Evolutionary conservation across 2,888 invertebrate genomes (phyloP), one percentile per base, ranked within the genome.

Genomic region (Candidula unifasciata): DNA sequence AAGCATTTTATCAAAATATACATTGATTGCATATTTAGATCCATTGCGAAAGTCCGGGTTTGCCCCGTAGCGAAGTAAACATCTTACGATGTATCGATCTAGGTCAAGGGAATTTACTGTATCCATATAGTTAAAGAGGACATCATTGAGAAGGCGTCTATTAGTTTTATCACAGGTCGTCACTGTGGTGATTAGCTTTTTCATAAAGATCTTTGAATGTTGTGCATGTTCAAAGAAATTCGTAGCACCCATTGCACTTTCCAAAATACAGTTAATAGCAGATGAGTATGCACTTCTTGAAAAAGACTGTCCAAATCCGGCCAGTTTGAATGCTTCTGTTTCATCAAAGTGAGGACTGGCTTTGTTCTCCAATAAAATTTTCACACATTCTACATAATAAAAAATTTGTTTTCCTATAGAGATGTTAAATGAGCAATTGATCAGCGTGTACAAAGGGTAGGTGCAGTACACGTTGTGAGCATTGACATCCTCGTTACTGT

Each of bases 271-370:
- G 44, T 69, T 44, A 27, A 85, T 85, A 18, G 85, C 85, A 16
- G 81, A 81, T 3, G 76, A 64, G 66, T 69, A 85, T 18, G 60
- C 13, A 24, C 57, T 64, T n/a, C 85, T 57, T 16, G 76, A 33
- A 27, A 82, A 76, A 2, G 68, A 66, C 10, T 30, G 33, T 68
- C n/a, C 24, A 18, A 0, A 13, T 27, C n/a, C 35, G 24, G 27
- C 27, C 10, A 54, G 27, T 44, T 77, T 81, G 16, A 27, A 33
- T 18, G 73, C 60, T 27, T 37, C 64, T 27, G 18, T 33, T 85
- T 85, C 85, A 33, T 80, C 68, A 77, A 54, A 85, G 77, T 85
- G 85, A 37, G 85, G 85, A 57, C 81, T 85, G 10, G 85, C 85
- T 80, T 85, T 85, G 10, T 77, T 76, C 6, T 69, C 69, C 21